A percentile compares a stretch with the other conserved stretches of the same genome.
Conservation (phyloP, 2,888 invertebrate genomes). For the Agelastica alni region DNA sequence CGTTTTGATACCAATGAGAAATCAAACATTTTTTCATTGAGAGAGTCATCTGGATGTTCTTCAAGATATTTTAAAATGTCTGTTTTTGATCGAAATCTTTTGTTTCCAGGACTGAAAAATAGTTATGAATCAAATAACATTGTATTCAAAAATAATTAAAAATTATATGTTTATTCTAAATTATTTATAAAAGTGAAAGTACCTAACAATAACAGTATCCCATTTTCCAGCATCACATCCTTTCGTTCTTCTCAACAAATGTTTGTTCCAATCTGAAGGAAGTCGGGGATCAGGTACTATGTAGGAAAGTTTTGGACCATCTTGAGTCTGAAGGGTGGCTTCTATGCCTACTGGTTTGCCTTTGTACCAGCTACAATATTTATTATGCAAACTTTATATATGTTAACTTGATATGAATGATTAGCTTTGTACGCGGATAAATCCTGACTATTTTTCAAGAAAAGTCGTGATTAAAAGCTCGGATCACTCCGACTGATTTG, state of each 20-base stretch:
- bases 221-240: conserved; percentile 78
- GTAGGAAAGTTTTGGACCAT: conserved; percentile 58
- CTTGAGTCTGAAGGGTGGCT: conserved; percentile 54
- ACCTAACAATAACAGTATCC: conserved; percentile 78
- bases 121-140: no score
- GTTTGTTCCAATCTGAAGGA: conserved; percentile 78
- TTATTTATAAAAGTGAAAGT: no score
- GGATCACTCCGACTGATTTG: no score
- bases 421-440: no score
- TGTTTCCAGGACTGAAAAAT: conserved; percentile 63
- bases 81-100: conserved; percentile 64
- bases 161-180: no score
- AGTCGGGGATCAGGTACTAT: conserved; percentile 75
- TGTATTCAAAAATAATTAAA: no score
- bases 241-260: conserved; percentile 72
- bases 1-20: conserved; percentile 49
- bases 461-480: no score
- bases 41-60: conserved; percentile 42
- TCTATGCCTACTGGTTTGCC: conserved; percentile 68
- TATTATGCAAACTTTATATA: no score
- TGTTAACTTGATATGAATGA: no score
- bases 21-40: conserved; percentile 58
- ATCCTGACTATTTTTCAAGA: no score
- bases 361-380: conserved; percentile 66
- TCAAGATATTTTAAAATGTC: conserved; percentile 60